These are phyloP conservation scores for Coryphaenoides rupestris DNA, from an alignment of 2,113 vertebrate species.

Conservation along the genomic window DNA sequence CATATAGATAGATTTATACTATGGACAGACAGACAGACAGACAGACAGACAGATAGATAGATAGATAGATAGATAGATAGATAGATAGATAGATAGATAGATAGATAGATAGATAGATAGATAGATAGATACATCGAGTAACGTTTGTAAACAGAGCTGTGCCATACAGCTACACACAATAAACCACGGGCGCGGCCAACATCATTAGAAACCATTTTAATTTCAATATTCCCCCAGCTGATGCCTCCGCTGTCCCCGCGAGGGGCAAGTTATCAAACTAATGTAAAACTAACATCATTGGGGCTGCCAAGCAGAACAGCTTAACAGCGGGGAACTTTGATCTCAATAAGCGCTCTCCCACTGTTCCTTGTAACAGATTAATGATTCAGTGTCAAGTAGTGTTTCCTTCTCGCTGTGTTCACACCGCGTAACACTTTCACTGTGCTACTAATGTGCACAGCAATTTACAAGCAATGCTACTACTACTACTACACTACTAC, in stretches of 20 bases:
- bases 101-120: neutral
- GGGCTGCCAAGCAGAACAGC: constrained; percentile 51
- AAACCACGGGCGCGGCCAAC: constrained; percentile 1
- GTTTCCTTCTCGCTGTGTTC: constrained; percentile 44
- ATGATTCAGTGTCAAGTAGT: constrained; percentile 58
- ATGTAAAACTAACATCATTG: constrained; percentile 64
- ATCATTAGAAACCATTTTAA: constrained; percentile 39
- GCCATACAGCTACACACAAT: constrained; percentile 3
- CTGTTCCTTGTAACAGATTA: constrained; percentile 57
- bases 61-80: neutral
- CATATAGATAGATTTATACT: neutral
- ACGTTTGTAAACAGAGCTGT: neutral
- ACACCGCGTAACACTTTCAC: too few relatives aligned
- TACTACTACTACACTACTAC: too few relatives aligned
- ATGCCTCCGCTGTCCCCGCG: constrained; percentile 16
- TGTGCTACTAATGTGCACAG: too few relatives aligned
- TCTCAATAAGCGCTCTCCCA: constrained; percentile 56
- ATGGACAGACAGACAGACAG: too few relatives aligned
- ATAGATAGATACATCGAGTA: neutral
- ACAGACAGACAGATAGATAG: neutral
- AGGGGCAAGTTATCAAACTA: constrained; percentile 59
- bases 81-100: neutral
- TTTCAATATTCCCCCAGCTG: constrained; percentile 26
- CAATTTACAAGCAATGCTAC: too few relatives aligned
- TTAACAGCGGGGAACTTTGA: constrained; percentile 62